These are phyloP conservation scores for Zaprionus tsacasi DNA, from an alignment of 1,140 invertebrate species.

Conservation along the genomic window DNA sequence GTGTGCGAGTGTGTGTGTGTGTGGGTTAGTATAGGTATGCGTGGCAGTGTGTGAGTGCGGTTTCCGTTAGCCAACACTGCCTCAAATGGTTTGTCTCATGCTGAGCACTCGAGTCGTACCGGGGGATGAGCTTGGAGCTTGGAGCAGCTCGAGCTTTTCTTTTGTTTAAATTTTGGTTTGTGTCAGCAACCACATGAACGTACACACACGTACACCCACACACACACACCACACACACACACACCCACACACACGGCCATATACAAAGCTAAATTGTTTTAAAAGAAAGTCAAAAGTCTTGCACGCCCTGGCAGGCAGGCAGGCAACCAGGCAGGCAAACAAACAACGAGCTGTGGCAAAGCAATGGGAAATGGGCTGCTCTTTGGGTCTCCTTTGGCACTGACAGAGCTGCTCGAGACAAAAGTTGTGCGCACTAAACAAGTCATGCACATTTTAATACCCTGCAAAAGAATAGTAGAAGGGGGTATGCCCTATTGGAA, in stretches of 20 bases:
- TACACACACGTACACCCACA: constrained; percentile 48
- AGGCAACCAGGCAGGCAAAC: constrained; percentile 35
- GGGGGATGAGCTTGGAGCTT: neutral
- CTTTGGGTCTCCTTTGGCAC: too few species aligned
- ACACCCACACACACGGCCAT: too few species aligned
- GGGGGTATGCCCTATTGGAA: neutral
- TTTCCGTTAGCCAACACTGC: constrained; percentile 82
- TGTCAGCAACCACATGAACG: constrained; percentile 79
- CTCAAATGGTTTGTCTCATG: constrained; percentile 71
- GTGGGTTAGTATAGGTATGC: constrained; percentile 40
- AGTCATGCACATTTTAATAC: constrained; percentile 67
- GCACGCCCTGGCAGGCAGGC: constrained; percentile 20
- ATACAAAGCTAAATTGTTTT: constrained; percentile 79
- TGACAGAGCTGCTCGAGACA: constrained; percentile 34
- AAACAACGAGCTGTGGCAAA: constrained; percentile 35
- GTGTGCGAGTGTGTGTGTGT: constrained; percentile 5
- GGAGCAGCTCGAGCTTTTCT: constrained; percentile 64
- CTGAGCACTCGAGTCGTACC: constrained; percentile 60
- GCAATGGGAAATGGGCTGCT: constrained; percentile 40
- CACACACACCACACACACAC: constrained; percentile 22
- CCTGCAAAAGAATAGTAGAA: neutral
- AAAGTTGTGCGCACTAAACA: constrained; percentile 79
- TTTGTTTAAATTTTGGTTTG: constrained; percentile 83
- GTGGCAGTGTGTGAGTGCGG: constrained; percentile 68
- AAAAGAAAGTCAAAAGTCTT: constrained; percentile 82